phyloP scores from a whole-genome alignment of 2,113 vertebrate species.

The Phaethornis superciliosus region DNA sequence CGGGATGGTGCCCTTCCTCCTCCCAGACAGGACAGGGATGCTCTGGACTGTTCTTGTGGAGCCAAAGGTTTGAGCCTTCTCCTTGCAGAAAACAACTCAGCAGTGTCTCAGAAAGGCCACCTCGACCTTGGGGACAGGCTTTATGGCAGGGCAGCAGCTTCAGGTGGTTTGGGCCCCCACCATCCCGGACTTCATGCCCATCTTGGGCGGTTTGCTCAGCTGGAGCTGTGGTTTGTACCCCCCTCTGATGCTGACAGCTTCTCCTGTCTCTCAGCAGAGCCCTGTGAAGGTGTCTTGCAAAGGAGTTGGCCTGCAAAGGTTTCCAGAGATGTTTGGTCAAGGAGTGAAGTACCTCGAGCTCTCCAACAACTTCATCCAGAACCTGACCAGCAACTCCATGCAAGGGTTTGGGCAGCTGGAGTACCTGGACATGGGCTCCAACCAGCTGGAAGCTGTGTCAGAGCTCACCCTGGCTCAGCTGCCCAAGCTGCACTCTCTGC shows the following conservation, averaged over 20 bases:
- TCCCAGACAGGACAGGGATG: neutral
- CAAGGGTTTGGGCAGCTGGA: slow-evolving; percentile 70
- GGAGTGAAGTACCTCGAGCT: slow-evolving; percentile 76
- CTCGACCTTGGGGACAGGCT: neutral
- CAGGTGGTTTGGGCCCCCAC: neutral
- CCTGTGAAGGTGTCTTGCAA: slow-evolving; percentile 71
- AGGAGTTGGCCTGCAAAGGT: slow-evolving; percentile 64
- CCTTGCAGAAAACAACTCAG: neutral
- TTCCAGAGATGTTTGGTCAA: slow-evolving; percentile 72
- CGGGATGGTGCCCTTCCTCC: neutral
- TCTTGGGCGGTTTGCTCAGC: neutral
- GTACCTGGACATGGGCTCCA: slow-evolving; percentile 76
- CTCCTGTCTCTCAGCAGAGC: slow-evolving; percentile 18
- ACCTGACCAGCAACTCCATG: slow-evolving; percentile 47
- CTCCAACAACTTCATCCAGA: slow-evolving; percentile 83
- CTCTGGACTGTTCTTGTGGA: neutral
- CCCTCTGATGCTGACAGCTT: neutral
- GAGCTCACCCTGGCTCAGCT: slow-evolving; percentile 70
- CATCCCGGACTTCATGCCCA: neutral
- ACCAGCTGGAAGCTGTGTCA: slow-evolving; percentile 79
- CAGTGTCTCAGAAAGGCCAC: neutral
- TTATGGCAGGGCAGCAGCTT: neutral
- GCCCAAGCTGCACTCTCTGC: slow-evolving; percentile 69
- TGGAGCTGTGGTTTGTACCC: neutral
- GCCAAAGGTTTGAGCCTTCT: neutral